Base-by-base conservation (phyloP, 1,140 invertebrate species). In the Anoplolepis gracilipes region DNA sequence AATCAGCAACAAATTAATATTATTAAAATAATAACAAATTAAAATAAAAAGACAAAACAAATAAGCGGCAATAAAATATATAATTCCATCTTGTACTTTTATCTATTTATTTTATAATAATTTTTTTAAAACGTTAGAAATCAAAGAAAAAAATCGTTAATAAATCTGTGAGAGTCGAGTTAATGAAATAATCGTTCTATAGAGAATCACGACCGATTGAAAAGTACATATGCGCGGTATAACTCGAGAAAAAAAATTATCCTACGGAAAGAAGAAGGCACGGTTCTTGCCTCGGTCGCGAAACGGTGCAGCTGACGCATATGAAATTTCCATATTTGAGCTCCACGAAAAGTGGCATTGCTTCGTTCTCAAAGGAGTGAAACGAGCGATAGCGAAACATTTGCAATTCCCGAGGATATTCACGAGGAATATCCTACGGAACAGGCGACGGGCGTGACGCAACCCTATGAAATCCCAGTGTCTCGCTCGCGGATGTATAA, bases 301-400 rank as follows among this genome's bases (percentile, higher is more conserved):
- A 28, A n/a, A 62, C 28, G 28, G 25, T 73, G 82, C 84, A 85
- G 84, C 84, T 57, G 87, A 88, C 88, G 88, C 89, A 90, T 94
- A 92, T 93, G 90, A 91, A 94, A 93, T 93, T 93, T 93, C 91
- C 91, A 94, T 94, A 93, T 92, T 82, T 85, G 85, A 84, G 22
- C 86, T 70, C 59, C 72, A 87, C 85, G 91, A 92, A 92, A 92
- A 93, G 92, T 93, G 84, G 73, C 85, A 79, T 82, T 76, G 75
- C 72, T 73, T 85, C 88, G 75, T 85, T 84, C 82, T 75, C 70
- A 28, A 73, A 57, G 46, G 53, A 53, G 46, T 42, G 55, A 79
- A 46, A 25, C 33, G 57, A 33, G 30, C 16, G 53, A 88, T 84
- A 78, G 87, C 81, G 91, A 90, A 91, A 91, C 91, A 94, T 94